Base-by-base conservation (phyloP, 2,888 invertebrate genomes). In the Mythimna albipuncta region DNA sequence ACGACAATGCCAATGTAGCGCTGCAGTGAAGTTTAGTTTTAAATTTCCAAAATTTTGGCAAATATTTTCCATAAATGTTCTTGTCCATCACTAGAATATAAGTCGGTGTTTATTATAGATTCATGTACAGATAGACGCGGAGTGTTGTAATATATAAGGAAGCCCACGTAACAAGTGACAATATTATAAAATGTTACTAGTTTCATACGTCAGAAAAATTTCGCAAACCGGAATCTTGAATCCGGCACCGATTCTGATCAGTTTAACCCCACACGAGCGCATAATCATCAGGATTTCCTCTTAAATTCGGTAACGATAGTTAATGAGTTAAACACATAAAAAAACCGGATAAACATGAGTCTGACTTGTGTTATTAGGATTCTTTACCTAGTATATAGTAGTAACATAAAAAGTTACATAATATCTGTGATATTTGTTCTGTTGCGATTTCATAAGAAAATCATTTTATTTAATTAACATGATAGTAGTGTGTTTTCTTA, bases 231-330 rank as follows among this genome's bases (percentile, higher is more conserved):
- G 68, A 32, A 16, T 62, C 10, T 55, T 13, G 38, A 57, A 66
- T 77, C 78, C 38, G 54, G 78, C 38, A 26, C 47, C 16, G 16
- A 47, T 19, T 26, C 7, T 19, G n/a, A 19, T 54, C 58, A 38
- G 21, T 26, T 21, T 62, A 19, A 52, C 72, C 64, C 35, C n/a
- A 61, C n/a, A n/a, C 19, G 13, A 0, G 52, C 1, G 32, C 35
- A 41, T 75, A 59, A 41, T 57, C 11, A 64, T 50, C 38, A 59
- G 44, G 58, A 79, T 75, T 75, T 75, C 65, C 63, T 79, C n/a
- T 66, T 16, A 69, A 69, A 59, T 62, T 57, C 50, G 6, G 16
- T 50, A 35, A 41, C 26, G 54, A 63, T 70, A n/a, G n/a, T n/a
- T n/a, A 67, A 66, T 70, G 19, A 50, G 26, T 32, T 69, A 66